Evolutionary conservation across 2,113 vertebrate genomes (phyloP), one percentile per base, ranked within the genome.

Genomic region (Myxocyprinus asiaticus): DNA sequence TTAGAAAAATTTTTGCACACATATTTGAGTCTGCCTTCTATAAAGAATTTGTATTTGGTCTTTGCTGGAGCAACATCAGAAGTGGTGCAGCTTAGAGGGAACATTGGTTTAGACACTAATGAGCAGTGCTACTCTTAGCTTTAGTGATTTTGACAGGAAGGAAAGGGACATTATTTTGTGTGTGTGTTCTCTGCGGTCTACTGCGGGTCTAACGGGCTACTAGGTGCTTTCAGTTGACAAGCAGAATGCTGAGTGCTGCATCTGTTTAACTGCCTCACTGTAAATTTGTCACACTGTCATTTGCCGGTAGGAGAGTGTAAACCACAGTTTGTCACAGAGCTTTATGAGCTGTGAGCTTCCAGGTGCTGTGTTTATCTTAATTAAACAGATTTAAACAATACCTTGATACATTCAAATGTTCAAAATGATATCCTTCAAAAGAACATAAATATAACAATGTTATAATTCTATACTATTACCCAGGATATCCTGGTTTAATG

Each of bases 301-400:
- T 87, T 82, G 86, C 85, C 67, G 80, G 88, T 82, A 85, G 85
- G 83, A 86, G 85, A 86, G 88, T 87, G 86, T 91, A 91, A 91
- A 87, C 88, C 89, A 86, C 88, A 89, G 86, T 90, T 90, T 86
- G 87, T 78, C 84, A 83, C 88, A 79, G 87, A 88, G 86, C 90
- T 92, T 93, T 90, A 92, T 91, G 88, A 89, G 86, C 78, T 89
- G 90, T 86, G 86, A 73, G 87, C 76, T 80, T 82, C 84, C 86
- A 86, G 85, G 85, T 88, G 86, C 87, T 86, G 62, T 84, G 22
- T 33, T 33, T 33, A 33, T 33, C 22, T 33, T 33, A 33, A 33
- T 33, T 33, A 33, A 33, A 33, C 22, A 33, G 3, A 1, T 33
- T 33, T 33, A 33, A 33, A 33, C 22, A 33, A 33, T 33, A 33